A percentile compares a stretch with the other conserved stretches of the same genome.
phyloP scores from a whole-genome alignment of 2,888 invertebrate species.

The Cataglyphis rosenhaueri region DNA sequence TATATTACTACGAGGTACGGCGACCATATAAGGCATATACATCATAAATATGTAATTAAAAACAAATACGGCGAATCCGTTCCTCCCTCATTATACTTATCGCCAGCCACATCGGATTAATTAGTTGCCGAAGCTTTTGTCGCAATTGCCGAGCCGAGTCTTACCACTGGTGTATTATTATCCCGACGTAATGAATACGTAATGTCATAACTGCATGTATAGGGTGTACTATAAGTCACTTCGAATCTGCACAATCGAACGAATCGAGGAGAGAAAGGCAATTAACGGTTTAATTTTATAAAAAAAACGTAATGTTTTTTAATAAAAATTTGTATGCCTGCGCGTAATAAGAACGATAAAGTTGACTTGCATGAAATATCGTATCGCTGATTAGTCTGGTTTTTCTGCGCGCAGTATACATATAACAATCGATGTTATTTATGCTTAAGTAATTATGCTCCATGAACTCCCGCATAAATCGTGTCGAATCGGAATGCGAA shows the following conservation, averaged over 20 bases:
- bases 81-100: slow-evolving; percentile 33
- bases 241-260: slow-evolving; percentile 36
- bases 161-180: slow-evolving; percentile 36
- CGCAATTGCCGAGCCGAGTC: slow-evolving; percentile 5
- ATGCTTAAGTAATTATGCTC: slow-evolving; percentile 41
- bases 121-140: slow-evolving; percentile 38
- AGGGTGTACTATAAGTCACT: slow-evolving; percentile 28
- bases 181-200: slow-evolving; percentile 42
- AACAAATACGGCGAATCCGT: slow-evolving; percentile 53
- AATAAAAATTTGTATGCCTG: slow-evolving; percentile 7
- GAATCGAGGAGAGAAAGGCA: slow-evolving; percentile 27
- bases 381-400: slow-evolving; percentile 67
- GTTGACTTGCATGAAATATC: slow-evolving; percentile 65
- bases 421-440: slow-evolving; percentile 16
- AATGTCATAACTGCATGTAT: slow-evolving; percentile 25
- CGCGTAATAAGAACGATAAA: not conserved
- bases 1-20: slow-evolving; percentile 10
- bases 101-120: slow-evolving; percentile 33
- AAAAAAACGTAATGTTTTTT: slow-evolving; percentile 27
- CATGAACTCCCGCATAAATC: not conserved
- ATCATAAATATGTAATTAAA: slow-evolving; percentile 56
- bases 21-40: slow-evolving; percentile 20
- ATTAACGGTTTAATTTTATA: slow-evolving; percentile 56
- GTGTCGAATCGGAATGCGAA: slow-evolving; percentile 11
- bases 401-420: slow-evolving; percentile 46